Evolutionary conservation across 2,888 invertebrate genomes (phyloP).

Genomic region (Philhelius pedissequus): DNA sequence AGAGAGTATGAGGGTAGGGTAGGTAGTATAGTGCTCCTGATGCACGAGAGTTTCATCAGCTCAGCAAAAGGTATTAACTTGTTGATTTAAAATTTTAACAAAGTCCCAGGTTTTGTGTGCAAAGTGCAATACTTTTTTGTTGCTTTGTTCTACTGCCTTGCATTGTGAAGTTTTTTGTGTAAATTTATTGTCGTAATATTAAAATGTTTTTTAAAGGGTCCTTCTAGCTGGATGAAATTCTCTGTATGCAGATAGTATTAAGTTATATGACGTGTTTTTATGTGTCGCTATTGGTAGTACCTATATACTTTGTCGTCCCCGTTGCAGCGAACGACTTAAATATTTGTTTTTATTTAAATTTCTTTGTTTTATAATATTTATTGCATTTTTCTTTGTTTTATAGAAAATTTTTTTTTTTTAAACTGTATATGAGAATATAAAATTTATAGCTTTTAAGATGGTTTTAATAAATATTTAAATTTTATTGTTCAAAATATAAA

Average conservation of each 20-base stretch:
- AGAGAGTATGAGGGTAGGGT: neutral
- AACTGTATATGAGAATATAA: constrained; percentile 19
- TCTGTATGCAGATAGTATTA: constrained; percentile 66
- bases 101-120: constrained; percentile 38
- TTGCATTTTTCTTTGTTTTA: constrained; percentile 61
- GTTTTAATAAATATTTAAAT: constrained; percentile 50
- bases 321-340: constrained; percentile 13
- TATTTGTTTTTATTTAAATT: neutral
- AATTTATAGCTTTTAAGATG: neutral
- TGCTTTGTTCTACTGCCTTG: constrained; percentile 38
- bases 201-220: constrained; percentile 43
- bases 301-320: neutral
- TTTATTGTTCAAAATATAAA: constrained; percentile 38
- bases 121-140: constrained; percentile 32
- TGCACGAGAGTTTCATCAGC: constrained; percentile 52
- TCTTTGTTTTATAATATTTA: constrained; percentile 42
- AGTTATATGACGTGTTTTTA: constrained; percentile 17
- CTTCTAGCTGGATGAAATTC: constrained; percentile 63
- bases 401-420: neutral
- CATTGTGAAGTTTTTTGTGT: constrained; percentile 23
- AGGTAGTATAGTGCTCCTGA: neutral
- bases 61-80: constrained; percentile 58
- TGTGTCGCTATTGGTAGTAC: neutral
- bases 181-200: constrained; percentile 60
- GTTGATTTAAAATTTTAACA: constrained; percentile 68